Evolutionary conservation across 2,888 invertebrate genomes (phyloP).

Genomic region (Glaucopsyche alexis): DNA sequence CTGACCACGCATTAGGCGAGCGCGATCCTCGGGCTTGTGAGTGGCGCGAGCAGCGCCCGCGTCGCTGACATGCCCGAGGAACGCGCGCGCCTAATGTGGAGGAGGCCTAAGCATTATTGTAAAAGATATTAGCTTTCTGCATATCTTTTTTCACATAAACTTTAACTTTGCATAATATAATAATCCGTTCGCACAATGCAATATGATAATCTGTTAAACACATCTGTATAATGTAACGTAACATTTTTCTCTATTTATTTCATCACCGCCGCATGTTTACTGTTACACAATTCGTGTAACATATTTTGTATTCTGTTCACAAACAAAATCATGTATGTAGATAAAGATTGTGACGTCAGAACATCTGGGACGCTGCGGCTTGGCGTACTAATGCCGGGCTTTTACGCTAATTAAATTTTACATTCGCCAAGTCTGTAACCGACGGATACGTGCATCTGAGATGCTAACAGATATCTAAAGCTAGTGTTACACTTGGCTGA

Average conservation of each 20-base stretch:
- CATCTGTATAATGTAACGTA: too few relatives aligned
- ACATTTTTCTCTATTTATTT: background rate
- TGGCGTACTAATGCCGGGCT: slow-evolving; percentile 18
- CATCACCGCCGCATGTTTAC: background rate
- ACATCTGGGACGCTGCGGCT: slow-evolving; percentile 12
- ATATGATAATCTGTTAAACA: too few relatives aligned
- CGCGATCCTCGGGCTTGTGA: too few relatives aligned
- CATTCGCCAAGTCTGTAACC: background rate
- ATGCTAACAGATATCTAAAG: background rate
- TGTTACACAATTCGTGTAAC: background rate
- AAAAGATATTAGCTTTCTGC: too few relatives aligned
- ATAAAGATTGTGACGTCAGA: slow-evolving; percentile 12
- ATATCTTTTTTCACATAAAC: too few relatives aligned
- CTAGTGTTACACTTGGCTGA: background rate
- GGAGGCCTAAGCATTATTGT: too few relatives aligned
- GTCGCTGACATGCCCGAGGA: too few relatives aligned
- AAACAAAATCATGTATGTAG: background rate
- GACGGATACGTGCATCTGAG: background rate
- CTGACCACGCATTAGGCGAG: too few relatives aligned
- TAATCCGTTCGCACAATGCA: too few relatives aligned
- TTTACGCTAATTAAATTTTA: slow-evolving; percentile 24
- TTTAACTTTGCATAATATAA: too few relatives aligned
- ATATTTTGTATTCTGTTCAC: slow-evolving; percentile 20
- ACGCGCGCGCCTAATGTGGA: too few relatives aligned
- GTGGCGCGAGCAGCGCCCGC: too few relatives aligned